These are phyloP conservation scores for Rutilus rutilus DNA, from an alignment of 2,113 vertebrate species.

Conservation along the genomic window DNA sequence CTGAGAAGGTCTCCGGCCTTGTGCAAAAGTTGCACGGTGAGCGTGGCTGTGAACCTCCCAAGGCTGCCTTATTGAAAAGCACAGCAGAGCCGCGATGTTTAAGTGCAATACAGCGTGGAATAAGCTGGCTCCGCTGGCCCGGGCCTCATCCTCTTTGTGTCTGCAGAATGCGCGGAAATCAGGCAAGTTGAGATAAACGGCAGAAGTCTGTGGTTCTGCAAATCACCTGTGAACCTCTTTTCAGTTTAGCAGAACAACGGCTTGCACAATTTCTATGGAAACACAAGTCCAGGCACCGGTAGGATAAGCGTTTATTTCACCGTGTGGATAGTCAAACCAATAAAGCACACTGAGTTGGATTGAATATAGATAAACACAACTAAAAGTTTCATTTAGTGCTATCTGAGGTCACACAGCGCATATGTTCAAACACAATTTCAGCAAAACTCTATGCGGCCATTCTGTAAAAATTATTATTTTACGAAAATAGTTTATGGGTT, in stretches of 20 bases:
- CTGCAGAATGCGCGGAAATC: constrained; percentile 69
- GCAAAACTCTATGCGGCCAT: not conserved
- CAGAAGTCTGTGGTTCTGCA: not conserved
- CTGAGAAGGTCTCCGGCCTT: constrained; percentile 53
- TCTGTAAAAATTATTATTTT: not conserved
- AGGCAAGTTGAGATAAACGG: constrained; percentile 63
- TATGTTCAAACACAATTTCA: not conserved
- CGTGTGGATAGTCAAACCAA: not conserved
- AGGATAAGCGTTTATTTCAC: not conserved
- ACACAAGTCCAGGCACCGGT: not conserved
- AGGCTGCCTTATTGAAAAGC: not conserved
- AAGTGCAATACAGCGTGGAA: constrained; percentile 69
- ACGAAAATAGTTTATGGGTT: not conserved
- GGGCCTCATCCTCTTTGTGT: constrained; percentile 72
- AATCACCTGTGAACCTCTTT: constrained; percentile 1
- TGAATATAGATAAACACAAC: not conserved
- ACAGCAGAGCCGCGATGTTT: constrained; percentile 70
- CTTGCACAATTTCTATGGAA: not conserved
- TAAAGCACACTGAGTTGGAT: not conserved
- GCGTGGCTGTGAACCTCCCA: not conserved
- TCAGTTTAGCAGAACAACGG: not conserved
- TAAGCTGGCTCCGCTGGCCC: constrained; percentile 70
- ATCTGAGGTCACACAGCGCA: not conserved
- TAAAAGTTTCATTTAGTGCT: not conserved
- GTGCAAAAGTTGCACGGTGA: constrained; percentile 4